Evolutionary conservation across 2,888 invertebrate genomes (phyloP), one percentile per base, ranked within the genome.

Genomic region (Cacoxenus indagator): DNA sequence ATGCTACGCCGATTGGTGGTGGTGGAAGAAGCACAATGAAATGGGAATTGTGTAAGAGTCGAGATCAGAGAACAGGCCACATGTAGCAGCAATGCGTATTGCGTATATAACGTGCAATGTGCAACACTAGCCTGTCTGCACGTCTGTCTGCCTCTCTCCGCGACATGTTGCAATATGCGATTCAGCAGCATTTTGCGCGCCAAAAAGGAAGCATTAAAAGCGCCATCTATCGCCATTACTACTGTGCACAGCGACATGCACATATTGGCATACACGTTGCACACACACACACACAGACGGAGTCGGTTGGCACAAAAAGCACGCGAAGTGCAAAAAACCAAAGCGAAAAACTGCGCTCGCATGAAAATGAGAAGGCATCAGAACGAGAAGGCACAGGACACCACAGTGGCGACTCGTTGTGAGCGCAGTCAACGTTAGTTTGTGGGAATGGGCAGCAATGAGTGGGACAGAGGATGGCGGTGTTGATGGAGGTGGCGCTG

Each of bases 161-260:
- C 37, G 5, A 37, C 37, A 37, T 11, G 9, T 11, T 4, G 4
- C 59, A 19, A 27, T 8, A 43, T 2, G 3, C 46, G 48, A 46
- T 62, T 62, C 61, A 45, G 45, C 14, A 45, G 43, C 29, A 68
- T 71, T 75, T 71, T 74, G 74, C 75, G 76, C 77, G 75, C 77
- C 77, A 74, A 77, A 76, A 76, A 77, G 74, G 76, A 76, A 77
- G 73, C 74, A 74, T 72, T 77, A 75, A 74, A 73, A 75, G 72
- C 73, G 71, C 74, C 73, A 73, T 73, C 74, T 73, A 73, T 54
- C 61, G 45, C 43, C 61, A 62, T 62, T 62, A 45, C 61, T 6
- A 62, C 43, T 43, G 43, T 17, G 37, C 14, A 37, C 5, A 37
- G 37, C 37, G 14, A 37, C 37, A 37, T 37, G 48, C 17, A 19